Evolutionary conservation across 1,140 invertebrate species (phyloP).

Genomic region (Conus ventricosus): DNA sequence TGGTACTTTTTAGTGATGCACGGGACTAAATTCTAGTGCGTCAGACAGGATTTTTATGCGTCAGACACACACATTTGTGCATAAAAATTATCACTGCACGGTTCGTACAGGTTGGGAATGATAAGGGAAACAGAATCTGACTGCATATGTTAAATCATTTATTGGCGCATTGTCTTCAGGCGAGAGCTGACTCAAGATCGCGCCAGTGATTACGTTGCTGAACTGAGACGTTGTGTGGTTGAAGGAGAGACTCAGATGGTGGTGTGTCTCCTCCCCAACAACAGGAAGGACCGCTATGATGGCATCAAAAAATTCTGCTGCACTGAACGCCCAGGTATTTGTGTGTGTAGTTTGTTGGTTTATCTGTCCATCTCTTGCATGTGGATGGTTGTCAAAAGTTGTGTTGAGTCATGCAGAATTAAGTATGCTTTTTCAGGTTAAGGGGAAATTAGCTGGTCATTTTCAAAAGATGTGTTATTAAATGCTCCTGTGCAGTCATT

Average conservation of each 20-base stretch:
- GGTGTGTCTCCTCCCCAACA: constrained; percentile 66
- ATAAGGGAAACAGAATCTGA: background rate
- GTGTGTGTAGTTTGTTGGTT: too few species aligned
- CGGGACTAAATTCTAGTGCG: too few species aligned
- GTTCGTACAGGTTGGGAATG: background rate
- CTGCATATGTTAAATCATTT: background rate
- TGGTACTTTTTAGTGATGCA: too few species aligned
- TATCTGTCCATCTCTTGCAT: too few species aligned
- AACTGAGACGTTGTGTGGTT: constrained; percentile 53
- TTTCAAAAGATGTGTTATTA: too few species aligned
- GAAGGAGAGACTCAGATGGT: constrained; percentile 61
- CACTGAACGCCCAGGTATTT: constrained; percentile 81
- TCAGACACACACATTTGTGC: too few species aligned
- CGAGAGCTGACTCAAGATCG: constrained; percentile 62
- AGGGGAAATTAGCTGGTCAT: too few species aligned
- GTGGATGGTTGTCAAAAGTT: background rate
- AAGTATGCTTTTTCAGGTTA: constrained; percentile 14
- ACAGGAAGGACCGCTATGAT: constrained; percentile 87
- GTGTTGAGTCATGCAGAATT: background rate
- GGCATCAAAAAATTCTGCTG: constrained; percentile 93
- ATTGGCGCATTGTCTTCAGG: constrained; percentile 39
- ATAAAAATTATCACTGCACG: background rate
- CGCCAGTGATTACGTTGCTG: constrained; percentile 60
- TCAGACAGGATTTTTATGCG: too few species aligned
- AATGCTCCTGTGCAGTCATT: too few species aligned